A percentile compares a stretch with the other conserved stretches of the same genome.
phyloP scores from a whole-genome alignment of 2,888 invertebrate species.

The Zygothrica quintamaculata region DNA sequence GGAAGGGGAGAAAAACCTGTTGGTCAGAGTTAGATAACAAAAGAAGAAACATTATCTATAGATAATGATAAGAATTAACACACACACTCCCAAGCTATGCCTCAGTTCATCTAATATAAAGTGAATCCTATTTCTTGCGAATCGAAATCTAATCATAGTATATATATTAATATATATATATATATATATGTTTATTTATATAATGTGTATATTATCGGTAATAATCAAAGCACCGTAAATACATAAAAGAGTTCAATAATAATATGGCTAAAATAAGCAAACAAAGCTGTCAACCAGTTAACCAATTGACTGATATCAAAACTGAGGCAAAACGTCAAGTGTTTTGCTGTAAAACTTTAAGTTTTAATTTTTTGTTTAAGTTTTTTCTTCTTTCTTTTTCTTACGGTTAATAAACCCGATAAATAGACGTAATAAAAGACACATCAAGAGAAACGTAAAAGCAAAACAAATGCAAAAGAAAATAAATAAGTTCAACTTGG shows the following conservation, averaged over 20 bases:
- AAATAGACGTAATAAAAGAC: slow-evolving; percentile 37
- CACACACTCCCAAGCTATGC: no score
- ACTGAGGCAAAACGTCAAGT: slow-evolving; percentile 33
- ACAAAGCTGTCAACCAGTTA: slow-evolving; percentile 8
- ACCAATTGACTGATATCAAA: slow-evolving; percentile 49
- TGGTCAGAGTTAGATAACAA: background rate
- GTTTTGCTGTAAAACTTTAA: slow-evolving; percentile 56
- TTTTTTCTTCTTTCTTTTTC: no score
- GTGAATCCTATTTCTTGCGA: no score
- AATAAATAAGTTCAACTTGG: slow-evolving; percentile 33
- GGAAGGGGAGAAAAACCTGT: background rate
- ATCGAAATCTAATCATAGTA: no score
- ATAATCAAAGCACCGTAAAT: slow-evolving; percentile 23
- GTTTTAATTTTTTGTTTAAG: no score
- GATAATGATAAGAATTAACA: slow-evolving; percentile 13
- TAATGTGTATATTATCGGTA: no score
- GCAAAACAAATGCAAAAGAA: slow-evolving; percentile 67
- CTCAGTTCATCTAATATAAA: no score
- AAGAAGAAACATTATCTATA: slow-evolving; percentile 22
- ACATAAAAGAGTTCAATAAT: slow-evolving; percentile 23
- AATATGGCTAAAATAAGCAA: slow-evolving; percentile 2
- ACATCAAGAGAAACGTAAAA: slow-evolving; percentile 53
- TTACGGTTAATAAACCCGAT: slow-evolving; percentile 68
- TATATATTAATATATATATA: no score
- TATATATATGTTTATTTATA: no score